phyloP scores from a whole-genome alignment of 2,797 vertebrate species.

The Alcedo quadribrachys region DNA sequence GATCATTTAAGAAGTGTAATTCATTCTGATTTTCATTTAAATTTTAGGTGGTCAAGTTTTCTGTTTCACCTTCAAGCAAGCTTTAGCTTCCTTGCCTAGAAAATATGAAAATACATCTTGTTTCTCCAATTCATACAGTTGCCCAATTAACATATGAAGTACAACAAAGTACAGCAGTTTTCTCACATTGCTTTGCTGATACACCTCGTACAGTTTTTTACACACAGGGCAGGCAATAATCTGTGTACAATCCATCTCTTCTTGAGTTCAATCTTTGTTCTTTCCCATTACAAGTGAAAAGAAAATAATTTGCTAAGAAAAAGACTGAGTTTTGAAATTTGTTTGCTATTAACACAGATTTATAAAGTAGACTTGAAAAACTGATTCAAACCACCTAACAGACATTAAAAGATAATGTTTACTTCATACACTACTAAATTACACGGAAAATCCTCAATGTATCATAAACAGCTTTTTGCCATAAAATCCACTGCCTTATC shows the following conservation, averaged over 20 bases:
- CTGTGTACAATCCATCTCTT: neutral
- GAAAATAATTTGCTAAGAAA: neutral
- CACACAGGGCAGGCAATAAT: neutral
- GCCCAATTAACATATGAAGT: neutral
- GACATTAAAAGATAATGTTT: neutral
- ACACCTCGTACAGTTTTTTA: neutral
- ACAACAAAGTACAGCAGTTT: neutral
- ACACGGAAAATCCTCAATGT: neutral
- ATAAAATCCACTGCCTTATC: neutral
- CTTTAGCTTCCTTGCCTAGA: neutral
- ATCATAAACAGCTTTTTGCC: neutral
- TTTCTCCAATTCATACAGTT: neutral
- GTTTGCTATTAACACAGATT: neutral
- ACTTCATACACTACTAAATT: neutral
- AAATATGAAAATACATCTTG: neutral
- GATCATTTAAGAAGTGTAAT: neutral
- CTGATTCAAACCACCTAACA: neutral
- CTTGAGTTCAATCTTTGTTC: neutral
- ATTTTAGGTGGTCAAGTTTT: neutral
- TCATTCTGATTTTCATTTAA: neutral
- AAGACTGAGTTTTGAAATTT: neutral
- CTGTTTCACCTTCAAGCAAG: neutral
- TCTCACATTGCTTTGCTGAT: neutral
- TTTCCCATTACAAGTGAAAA: neutral
- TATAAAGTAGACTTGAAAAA: neutral